Evolutionary conservation across 2,113 vertebrate genomes (phyloP).

Genomic region (Taxidea taxus): DNA sequence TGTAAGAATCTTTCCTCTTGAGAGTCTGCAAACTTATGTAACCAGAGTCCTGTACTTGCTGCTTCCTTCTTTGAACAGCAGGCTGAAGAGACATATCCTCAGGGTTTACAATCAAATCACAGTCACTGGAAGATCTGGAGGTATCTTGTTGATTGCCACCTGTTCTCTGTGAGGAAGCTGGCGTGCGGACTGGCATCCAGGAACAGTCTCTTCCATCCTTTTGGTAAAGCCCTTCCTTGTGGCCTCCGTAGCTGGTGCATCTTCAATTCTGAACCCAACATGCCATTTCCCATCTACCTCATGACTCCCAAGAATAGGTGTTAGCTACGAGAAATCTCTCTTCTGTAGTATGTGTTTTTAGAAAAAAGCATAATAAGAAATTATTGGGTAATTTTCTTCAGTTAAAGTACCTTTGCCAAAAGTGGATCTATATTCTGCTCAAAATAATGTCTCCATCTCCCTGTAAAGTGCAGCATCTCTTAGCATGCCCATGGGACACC

Average conservation of each 20-base stretch:
- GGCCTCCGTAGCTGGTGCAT: background rate
- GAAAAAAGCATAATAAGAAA: slow-evolving; percentile 9
- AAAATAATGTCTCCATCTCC: background rate
- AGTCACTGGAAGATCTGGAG: background rate
- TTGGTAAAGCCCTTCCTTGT: background rate
- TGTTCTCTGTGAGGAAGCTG: background rate
- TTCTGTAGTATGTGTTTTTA: background rate
- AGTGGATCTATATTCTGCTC: background rate
- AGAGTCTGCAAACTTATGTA: background rate
- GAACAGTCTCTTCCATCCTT: background rate
- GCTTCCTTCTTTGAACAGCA: background rate
- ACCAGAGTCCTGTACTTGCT: background rate
- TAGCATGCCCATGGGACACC: accelerated
- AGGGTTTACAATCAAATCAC: background rate
- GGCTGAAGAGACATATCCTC: background rate
- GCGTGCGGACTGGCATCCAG: no score
- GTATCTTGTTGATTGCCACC: background rate
- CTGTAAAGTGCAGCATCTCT: background rate
- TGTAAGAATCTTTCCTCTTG: background rate
- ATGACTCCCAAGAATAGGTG: background rate
- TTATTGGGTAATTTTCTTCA: background rate
- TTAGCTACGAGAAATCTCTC: background rate
- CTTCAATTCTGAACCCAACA: background rate
- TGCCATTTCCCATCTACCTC: background rate
- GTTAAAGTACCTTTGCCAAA: slow-evolving; percentile 26